Base-by-base conservation (phyloP, 2,888 invertebrate species). In the Ophonus ardosiacus region DNA sequence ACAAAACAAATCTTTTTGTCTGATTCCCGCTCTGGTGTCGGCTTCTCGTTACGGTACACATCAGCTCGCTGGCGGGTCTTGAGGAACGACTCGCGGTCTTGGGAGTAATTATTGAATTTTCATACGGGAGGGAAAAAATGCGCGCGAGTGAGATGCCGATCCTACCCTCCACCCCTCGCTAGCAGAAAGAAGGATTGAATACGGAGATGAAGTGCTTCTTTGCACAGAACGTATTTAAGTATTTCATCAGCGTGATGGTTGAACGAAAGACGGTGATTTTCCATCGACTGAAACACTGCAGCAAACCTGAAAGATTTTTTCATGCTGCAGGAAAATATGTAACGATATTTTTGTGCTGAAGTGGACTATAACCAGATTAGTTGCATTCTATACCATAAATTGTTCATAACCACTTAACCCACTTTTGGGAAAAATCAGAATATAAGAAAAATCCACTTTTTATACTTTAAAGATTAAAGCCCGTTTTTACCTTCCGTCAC, bases 91-190 rank as follows among this genome's bases (percentile, higher is more conserved):
- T 80, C 85, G 85, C 85, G 85, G 85, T 85, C 85, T 85, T 85
- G 80, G 85, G 85, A 80, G 85, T 85, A 85, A 85, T 85, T 85
- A 85, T 85, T 85, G 85, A 85, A 85, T 85, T 85, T 85, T 80
- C 80, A 85, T 85, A 85, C 85, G 80, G 80, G 56, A 84, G 80
- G 68, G 85, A 85, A 85, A 84, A 85, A 85, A 68, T 21, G 79
- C 31, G 85, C 13, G 61, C 63, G 76, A 84, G 65, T 65, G 79
- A 84, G 79, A 84, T 15, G 61, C 61, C 57, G n/a, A 18, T 31
- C 57, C 78, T 15, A n/a, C 57, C 15, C 31, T 78, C 59, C 56
- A 15, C 24, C 8, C 31, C 24, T 6, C 40, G 13, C 13, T 8
- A 18, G 56, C 43, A 24, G 61, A 78, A 85, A 85, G 80, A 79